Base-by-base conservation (phyloP, 2,797 vertebrate genomes). In the Tamandua tetradactyla region DNA sequence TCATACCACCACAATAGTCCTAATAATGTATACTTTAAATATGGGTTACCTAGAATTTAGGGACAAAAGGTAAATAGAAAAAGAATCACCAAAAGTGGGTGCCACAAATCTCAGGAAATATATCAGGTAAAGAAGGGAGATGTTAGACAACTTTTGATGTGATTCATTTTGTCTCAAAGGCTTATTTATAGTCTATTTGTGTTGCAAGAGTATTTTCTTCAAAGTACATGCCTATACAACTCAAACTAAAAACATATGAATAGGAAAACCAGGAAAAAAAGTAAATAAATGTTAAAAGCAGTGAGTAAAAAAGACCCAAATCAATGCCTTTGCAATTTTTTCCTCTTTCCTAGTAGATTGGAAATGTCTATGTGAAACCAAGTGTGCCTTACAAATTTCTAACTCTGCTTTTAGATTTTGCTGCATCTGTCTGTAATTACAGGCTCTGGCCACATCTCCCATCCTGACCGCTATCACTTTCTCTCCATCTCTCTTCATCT, bases 321-420 rank as follows among this genome's bases (percentile, higher is more conserved):
- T 30, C 11, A 27, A 3, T 32, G 6, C 44, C 68, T 64, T 55
- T 15, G 7, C 0, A 10, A 8, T 71, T 55, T 72, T 4, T n/a
- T 15, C 74, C n/a, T 68, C 32, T 72, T 75, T 8, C 13, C 5
- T 10, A 30, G 13, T 10, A 57, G 59, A 55, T 12, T 52, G 10
- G 27, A 93, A 93, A 75, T 44, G 8, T 68, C 47, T 69, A 10
- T n/a, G 59, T 64, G 44, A 47, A 92, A 72, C 25, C 17, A 87
- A 69, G 23, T 44, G n/a, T 42, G 27, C 75, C 9, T 25, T 85
- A 14, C 14, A 57, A 66, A 91, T 88, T 93, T 66, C 52, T 59
- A 69, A 64, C 30, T 66, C 0, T 10, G 7, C 0, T 62, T 88
- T 85, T 52, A 47, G 44, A 35, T 61, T 1, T 27, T 84, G n/a